phyloP scores from a whole-genome alignment of 2,113 vertebrate genomes.

The Cettia cetti region DNA sequence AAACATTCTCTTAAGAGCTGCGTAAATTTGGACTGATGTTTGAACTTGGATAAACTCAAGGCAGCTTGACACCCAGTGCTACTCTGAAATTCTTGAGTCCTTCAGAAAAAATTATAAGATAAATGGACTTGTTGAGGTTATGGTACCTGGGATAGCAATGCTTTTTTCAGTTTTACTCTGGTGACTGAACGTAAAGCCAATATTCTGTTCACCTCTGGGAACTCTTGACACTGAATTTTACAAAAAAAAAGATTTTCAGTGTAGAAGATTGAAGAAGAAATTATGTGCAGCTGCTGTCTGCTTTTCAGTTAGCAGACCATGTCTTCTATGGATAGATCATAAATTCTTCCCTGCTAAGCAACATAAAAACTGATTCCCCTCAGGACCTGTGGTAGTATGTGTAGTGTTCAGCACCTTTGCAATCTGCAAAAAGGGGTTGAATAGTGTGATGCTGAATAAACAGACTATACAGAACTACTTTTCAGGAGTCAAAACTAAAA shows the following conservation, averaged over 20 bases:
- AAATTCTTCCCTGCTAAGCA: slow-evolving; percentile 34
- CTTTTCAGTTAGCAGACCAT: slow-evolving; percentile 52
- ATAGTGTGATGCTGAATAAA: neutral
- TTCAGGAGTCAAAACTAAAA: neutral
- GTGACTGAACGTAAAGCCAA: neutral
- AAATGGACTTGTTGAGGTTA: neutral
- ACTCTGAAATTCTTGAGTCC: neutral
- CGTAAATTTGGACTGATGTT: neutral
- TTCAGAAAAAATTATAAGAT: neutral
- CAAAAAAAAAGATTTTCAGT: neutral
- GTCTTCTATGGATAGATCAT: slow-evolving; percentile 9
- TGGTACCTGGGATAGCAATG: neutral
- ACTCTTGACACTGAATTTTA: neutral
- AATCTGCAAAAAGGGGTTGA: neutral
- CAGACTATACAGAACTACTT: neutral
- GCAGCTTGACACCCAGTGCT: neutral
- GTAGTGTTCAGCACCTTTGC: neutral
- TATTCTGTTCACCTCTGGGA: neutral
- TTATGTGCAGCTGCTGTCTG: slow-evolving; percentile 41
- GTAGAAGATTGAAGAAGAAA: neutral
- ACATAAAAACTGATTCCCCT: neutral
- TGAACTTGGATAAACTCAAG: neutral
- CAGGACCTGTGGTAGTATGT: neutral
- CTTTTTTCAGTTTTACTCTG: neutral
- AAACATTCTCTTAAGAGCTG: neutral